These are phyloP conservation scores for Zelleria hepariella DNA, from an alignment of 2,888 invertebrate genomes.

Conservation along the genomic window DNA sequence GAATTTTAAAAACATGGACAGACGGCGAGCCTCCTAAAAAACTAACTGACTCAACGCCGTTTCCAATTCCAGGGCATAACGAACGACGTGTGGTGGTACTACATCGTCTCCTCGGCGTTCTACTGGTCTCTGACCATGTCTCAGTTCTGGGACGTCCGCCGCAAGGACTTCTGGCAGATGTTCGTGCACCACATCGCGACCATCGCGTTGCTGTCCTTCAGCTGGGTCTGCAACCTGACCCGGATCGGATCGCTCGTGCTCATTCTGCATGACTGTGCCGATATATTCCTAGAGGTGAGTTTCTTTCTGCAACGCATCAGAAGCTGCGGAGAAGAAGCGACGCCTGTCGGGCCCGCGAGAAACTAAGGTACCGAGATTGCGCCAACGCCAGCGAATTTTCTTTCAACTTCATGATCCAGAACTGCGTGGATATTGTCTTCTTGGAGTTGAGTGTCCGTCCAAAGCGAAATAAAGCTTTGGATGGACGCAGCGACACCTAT, in stretches of 20 bases:
- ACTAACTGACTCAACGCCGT: too few relatives aligned
- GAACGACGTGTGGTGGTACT: conserved; percentile 95
- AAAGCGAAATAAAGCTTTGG: too few relatives aligned
- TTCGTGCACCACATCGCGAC: conserved; percentile 97
- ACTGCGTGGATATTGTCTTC: not conserved
- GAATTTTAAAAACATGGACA: too few relatives aligned
- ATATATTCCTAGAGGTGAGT: conserved; percentile 87
- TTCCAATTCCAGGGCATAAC: conserved; percentile 77
- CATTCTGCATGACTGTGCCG: conserved; percentile 89
- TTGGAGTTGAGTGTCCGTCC: not conserved
- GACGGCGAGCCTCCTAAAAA: too few relatives aligned
- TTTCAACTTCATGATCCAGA: too few relatives aligned
- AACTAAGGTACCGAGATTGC: too few relatives aligned
- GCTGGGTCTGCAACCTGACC: conserved; percentile 95
- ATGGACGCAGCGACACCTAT: too few relatives aligned
- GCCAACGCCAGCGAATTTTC: too few relatives aligned
- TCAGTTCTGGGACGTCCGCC: conserved; percentile 93
- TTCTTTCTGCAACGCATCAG: conserved; percentile 43
- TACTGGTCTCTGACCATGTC: conserved; percentile 95
- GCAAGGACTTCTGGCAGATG: conserved; percentile 99
- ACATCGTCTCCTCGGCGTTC: conserved; percentile 94
- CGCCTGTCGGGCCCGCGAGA: too few relatives aligned
- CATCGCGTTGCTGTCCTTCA: conserved; percentile 89
- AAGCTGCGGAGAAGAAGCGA: not conserved
- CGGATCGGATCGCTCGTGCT: conserved; percentile 92